phyloP scores from a whole-genome alignment of 2,888 invertebrate species.

The Carabus problematicus region DNA sequence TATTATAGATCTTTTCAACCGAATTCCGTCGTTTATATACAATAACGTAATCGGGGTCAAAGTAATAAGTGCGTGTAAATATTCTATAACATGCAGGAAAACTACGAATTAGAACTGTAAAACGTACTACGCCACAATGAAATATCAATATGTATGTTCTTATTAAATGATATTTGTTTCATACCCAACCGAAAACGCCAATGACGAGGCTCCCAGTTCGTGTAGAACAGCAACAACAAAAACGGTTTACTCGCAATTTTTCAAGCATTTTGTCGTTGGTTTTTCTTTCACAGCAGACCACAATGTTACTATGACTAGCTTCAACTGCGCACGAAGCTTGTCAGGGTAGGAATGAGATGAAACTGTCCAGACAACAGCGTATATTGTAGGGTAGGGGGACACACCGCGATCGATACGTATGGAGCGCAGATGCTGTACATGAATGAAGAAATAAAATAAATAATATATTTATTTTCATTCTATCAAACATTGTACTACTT shows the following conservation, averaged over 20 bases:
- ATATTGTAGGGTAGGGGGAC: slow-evolving; percentile 13
- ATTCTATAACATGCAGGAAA: neutral
- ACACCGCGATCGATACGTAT: slow-evolving; percentile 30
- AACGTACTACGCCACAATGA: neutral
- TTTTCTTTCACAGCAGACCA: no score
- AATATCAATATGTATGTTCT: neutral
- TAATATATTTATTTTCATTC: no score
- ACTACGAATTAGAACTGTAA: neutral
- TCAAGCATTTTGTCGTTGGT: slow-evolving; percentile 22
- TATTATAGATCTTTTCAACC: no score
- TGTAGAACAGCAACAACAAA: slow-evolving; percentile 32
- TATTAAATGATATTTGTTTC: neutral
- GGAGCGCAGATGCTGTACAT: slow-evolving; percentile 30
- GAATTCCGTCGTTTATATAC: no score
- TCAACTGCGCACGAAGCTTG: slow-evolving; percentile 7
- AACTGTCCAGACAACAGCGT: neutral
- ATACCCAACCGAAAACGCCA: slow-evolving; percentile 37
- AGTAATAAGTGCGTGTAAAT: neutral
- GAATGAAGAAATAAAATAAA: no score
- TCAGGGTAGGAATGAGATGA: slow-evolving; percentile 24
- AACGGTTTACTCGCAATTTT: slow-evolving; percentile 29
- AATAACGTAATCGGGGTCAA: no score
- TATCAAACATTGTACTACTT: no score
- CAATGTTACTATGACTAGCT: neutral
- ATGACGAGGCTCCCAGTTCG: slow-evolving; percentile 30